phyloP scores from a whole-genome alignment of 1,140 invertebrate genomes.

The Drosophila micromelanica region DNA sequence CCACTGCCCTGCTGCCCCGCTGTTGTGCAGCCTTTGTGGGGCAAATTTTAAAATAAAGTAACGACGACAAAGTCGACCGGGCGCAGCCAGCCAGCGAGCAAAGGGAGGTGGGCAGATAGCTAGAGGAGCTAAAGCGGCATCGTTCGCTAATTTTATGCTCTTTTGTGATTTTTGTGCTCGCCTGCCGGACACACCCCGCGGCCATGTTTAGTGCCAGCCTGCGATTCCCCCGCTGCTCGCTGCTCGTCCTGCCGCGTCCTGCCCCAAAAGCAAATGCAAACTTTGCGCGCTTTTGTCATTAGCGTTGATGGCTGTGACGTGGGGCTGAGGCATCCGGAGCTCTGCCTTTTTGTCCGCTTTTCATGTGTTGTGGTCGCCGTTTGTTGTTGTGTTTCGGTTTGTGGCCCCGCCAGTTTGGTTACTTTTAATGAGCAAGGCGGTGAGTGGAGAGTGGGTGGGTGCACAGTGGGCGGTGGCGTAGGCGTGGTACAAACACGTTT shows the following conservation, averaged over 20 bases:
- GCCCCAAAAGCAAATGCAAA: conserved; percentile 68
- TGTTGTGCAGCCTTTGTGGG: conserved; percentile 31
- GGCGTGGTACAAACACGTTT: conserved; percentile 9
- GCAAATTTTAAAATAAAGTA: conserved; percentile 73
- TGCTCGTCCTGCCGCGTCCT: conserved; percentile 14
- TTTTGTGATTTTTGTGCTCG: conserved; percentile 77
- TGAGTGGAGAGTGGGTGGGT: conserved; percentile 31
- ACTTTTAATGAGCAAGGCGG: conserved; percentile 78
- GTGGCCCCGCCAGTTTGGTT: conserved; percentile 71
- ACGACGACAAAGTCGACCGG: conserved; percentile 53
- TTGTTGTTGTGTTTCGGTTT: conserved; percentile 69
- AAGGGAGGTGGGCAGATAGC: conserved; percentile 8
- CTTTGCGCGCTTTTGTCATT: conserved; percentile 81
- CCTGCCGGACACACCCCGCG: conserved; percentile 69
- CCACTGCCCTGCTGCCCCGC: neutral
- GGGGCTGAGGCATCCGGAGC: conserved; percentile 48
- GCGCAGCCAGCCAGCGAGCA: conserved; percentile 1
- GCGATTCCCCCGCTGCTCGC: neutral
- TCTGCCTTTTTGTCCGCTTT: conserved; percentile 74
- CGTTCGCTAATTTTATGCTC: conserved; percentile 78
- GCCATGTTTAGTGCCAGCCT: conserved; percentile 71
- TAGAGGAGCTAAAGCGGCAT: conserved; percentile 37
- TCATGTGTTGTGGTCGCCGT: conserved; percentile 72
- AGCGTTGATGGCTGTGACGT: conserved; percentile 74
- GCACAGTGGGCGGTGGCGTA: neutral